Conservation (phyloP, 1,140 invertebrate species). For the Ladona fulva region DNA sequence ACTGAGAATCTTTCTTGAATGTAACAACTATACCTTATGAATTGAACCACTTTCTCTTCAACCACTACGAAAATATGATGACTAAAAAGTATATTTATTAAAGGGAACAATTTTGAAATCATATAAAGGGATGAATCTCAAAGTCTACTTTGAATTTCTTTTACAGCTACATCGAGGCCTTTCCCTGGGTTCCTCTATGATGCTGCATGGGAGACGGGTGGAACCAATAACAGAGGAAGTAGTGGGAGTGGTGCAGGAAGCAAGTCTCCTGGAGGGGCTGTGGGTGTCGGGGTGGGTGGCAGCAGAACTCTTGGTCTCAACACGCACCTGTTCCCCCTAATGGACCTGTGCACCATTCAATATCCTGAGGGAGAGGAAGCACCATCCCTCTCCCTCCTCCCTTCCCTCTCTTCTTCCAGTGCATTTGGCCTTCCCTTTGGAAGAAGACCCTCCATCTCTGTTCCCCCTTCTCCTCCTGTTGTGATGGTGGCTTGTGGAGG, state of each 20-base stretch:
- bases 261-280: background rate
- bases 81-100: no score
- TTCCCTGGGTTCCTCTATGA: background rate
- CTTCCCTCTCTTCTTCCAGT: background rate
- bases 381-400: background rate
- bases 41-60: no score
- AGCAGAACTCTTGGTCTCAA: background rate
- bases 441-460: background rate
- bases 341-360: background rate
- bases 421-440: background rate
- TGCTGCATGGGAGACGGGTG: background rate
- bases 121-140: no score
- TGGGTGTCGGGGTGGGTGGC: background rate
- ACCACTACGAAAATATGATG: no score
- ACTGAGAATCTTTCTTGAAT: no score
- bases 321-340: background rate
- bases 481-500: background rate
- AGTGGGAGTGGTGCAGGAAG: background rate
- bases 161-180: background rate
- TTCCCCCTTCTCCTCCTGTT: background rate
- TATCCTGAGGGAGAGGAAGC: background rate
- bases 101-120: no score
- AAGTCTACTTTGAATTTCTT: background rate
- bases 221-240: background rate
- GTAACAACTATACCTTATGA: no score